Conservation (phyloP, 2,888 invertebrate species). For the Lathronympha strigana region DNA sequence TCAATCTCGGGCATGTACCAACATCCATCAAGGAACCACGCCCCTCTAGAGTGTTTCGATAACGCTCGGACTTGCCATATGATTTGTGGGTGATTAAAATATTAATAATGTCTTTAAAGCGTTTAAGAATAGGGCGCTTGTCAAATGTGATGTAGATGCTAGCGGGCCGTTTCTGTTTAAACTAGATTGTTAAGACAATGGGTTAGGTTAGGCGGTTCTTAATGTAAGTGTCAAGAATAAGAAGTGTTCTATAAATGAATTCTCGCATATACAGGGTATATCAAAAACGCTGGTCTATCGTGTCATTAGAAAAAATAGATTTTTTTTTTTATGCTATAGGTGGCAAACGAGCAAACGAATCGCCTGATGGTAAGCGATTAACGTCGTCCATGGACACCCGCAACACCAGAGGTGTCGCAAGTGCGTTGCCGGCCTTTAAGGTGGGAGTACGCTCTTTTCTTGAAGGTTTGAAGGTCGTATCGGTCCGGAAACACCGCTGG, state of each 20-base stretch:
- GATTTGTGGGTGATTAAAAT: constrained; percentile 62
- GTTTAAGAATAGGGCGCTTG: constrained; percentile 46
- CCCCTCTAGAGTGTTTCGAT: constrained; percentile 60
- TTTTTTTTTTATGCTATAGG: too few species aligned
- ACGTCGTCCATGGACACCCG: too few species aligned
- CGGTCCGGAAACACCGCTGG: too few species aligned
- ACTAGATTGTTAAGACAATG: constrained; percentile 17
- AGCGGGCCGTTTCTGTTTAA: constrained; percentile 34
- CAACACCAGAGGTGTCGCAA: too few species aligned
- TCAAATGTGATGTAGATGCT: constrained; percentile 34
- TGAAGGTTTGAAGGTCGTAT: too few species aligned
- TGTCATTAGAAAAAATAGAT: too few species aligned
- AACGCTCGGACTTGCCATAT: constrained; percentile 46
- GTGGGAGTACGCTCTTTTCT: too few species aligned
- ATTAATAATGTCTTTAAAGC: constrained; percentile 54
- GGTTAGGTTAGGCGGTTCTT: too few species aligned
- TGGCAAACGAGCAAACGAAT: too few species aligned
- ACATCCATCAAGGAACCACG: constrained; percentile 77
- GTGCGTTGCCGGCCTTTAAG: too few species aligned
- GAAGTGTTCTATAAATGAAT: background rate
- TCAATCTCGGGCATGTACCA: constrained; percentile 59
- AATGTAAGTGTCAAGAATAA: background rate
- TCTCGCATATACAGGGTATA: background rate
- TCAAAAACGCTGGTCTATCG: too few species aligned
- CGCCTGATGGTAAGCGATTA: too few species aligned